These are phyloP conservation scores for Ciconia stormi DNA, from an alignment of 2,113 vertebrate species.

Conservation along the genomic window DNA sequence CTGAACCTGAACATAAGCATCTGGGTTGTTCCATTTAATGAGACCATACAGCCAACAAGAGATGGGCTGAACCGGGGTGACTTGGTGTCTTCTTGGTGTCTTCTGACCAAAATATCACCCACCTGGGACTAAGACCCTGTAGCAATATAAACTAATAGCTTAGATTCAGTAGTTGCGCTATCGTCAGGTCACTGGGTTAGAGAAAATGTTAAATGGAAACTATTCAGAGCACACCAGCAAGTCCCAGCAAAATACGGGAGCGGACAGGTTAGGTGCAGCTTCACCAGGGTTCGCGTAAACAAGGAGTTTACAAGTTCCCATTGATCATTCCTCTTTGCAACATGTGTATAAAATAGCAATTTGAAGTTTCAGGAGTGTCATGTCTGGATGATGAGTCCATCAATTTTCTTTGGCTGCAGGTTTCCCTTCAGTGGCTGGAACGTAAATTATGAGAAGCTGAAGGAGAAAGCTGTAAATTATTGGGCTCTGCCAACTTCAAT, in stretches of 20 bases:
- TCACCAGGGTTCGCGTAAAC: not conserved
- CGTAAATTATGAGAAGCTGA: constrained; percentile 55
- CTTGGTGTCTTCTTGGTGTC: not conserved
- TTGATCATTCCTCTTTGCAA: constrained; percentile 18
- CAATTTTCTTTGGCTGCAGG: constrained; percentile 48
- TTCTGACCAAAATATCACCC: not conserved
- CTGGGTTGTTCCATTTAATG: not conserved
- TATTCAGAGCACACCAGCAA: not conserved
- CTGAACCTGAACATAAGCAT: not conserved
- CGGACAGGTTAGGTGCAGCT: not conserved
- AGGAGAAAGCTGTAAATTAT: constrained; percentile 66
- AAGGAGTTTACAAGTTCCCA: not conserved
- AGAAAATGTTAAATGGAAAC: not conserved
- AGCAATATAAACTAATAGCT: not conserved
- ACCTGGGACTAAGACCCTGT: not conserved
- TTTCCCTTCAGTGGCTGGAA: constrained; percentile 54
- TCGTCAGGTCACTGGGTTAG: not conserved
- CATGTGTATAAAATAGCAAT: constrained; percentile 15
- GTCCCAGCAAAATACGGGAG: not conserved
- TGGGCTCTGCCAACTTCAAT: constrained; percentile 51
- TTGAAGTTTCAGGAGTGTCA: constrained; percentile 29
- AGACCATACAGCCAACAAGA: not conserved
- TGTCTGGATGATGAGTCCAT: constrained; percentile 42
- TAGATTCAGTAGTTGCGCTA: not conserved
- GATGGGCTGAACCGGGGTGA: not conserved